These are phyloP conservation scores for Zygogramma bicolorata DNA, from an alignment of 2,888 invertebrate genomes.

Conservation along the genomic window DNA sequence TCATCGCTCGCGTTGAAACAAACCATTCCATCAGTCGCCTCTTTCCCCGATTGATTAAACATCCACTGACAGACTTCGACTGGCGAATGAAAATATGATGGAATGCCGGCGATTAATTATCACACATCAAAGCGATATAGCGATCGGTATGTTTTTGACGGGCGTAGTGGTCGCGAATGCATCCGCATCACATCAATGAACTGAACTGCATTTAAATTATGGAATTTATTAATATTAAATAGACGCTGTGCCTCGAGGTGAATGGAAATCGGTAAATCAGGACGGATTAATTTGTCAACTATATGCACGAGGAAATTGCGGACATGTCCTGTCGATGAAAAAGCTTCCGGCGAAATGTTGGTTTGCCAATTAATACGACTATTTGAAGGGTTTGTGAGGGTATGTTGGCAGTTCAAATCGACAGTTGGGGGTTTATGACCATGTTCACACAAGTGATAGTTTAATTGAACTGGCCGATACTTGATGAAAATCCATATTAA, in stretches of 20 bases:
- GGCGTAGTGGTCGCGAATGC: constrained; percentile 46
- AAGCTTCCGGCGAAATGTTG: constrained; percentile 35
- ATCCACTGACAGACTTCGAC: constrained; percentile 58
- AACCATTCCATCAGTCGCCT: constrained; percentile 6
- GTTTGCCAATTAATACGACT: constrained; percentile 39
- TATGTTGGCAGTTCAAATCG: too few species aligned
- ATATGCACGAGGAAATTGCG: constrained; percentile 44
- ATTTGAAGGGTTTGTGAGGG: too few species aligned
- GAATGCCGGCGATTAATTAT: constrained; percentile 59
- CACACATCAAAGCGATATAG: constrained; percentile 52
- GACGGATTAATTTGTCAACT: constrained; percentile 54
- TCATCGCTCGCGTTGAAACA: background rate
- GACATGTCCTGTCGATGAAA: constrained; percentile 41
- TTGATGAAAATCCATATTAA: too few species aligned
- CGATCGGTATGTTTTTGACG: constrained; percentile 57
- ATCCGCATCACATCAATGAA: constrained; percentile 51
- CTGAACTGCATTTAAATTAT: constrained; percentile 55
- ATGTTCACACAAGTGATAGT: too few species aligned
- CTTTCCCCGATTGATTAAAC: constrained; percentile 58
- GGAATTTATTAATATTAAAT: constrained; percentile 58
- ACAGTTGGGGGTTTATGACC: too few species aligned
- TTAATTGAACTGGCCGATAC: too few species aligned
- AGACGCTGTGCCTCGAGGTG: constrained; percentile 39
- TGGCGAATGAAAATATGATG: constrained; percentile 58
- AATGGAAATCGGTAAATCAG: constrained; percentile 52